Evolutionary conservation across 37 sponge, comb jelly and placozoan genomes (phyloP), one percentile per base, ranked within the genome.

Genomic region (Axinella damicornis): DNA sequence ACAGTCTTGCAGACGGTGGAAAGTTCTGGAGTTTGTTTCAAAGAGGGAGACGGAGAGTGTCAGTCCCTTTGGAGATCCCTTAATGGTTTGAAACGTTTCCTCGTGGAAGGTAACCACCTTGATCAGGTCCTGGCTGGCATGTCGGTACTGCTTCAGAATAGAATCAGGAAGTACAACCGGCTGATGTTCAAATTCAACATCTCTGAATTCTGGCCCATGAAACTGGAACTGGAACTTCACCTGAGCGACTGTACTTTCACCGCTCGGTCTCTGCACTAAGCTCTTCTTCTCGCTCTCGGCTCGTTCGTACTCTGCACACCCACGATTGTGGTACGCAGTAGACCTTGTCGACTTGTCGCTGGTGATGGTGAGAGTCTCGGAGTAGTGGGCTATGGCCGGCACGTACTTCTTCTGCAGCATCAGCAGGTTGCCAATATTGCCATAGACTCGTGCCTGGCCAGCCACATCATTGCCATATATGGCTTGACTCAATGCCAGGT

Each of bases 251-350:
- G 34, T 64, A 9, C 21, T 24, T 2, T 71, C 22, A 53, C 69
- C 27, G 5, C 15, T 28, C n/a, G 22, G 39, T n/a, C 20, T 18
- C 24, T 27, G 59, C 0, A 53, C 19, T 9, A 57, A 66, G 31
- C 66, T 63, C 31, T 61, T 41, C 74, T 74, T 80, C 14, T 74
- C 69, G 0, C 12, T 57, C 57, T 87, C 88, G 11, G 76, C 83
- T 69, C 69, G 75, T 62, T 91, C 91, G 65, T 76, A 85, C 38
- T 65, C 12, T 27, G 87, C 87, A 77, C 91, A 91, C 24, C 91
- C 94, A 74, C 94, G 63, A 53, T 94, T 94, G 75, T 94, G 94
- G 56, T 81, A 56, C 0, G 91, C 94, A 27, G 90, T 85, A 52
- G 64, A 60, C 31, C 39, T 35, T 11, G 87, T 86, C 19, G 83